Conservation (phyloP, 2,797 vertebrate species). For the Chrysocyon brachyurus region DNA sequence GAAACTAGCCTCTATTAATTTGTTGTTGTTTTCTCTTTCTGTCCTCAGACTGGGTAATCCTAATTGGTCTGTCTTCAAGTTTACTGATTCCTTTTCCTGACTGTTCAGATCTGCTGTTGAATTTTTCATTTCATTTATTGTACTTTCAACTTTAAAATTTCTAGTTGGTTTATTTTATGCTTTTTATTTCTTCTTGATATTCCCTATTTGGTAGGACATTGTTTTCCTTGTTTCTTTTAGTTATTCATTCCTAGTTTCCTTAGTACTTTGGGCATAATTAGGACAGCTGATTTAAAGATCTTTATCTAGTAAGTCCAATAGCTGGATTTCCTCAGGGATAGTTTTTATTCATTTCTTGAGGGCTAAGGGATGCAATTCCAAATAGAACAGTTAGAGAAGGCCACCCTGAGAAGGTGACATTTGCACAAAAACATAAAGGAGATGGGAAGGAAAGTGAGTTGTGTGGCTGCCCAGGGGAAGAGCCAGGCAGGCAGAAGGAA, state of each 20-base stretch:
- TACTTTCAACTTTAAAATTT: slow-evolving; percentile 13
- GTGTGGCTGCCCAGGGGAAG: background rate
- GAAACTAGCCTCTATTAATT: background rate
- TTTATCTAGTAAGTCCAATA: background rate
- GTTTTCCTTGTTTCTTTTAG: background rate
- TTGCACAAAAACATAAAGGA: background rate
- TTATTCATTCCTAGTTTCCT: background rate
- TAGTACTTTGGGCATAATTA: background rate
- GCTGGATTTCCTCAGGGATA: background rate
- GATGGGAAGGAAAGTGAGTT: background rate
- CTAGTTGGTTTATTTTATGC: background rate
- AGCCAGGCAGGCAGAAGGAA: background rate
- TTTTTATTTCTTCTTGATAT: background rate
- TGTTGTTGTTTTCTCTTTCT: background rate
- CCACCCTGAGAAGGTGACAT: background rate
- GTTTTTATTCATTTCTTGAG: background rate
- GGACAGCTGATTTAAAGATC: background rate
- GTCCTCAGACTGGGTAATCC: background rate
- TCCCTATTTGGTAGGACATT: background rate
- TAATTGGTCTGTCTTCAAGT: background rate
- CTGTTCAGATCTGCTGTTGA: background rate
- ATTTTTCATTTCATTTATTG: background rate
- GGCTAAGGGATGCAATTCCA: background rate
- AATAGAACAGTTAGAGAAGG: background rate
- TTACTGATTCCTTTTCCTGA: background rate